Evolutionary conservation across 1,140 invertebrate species (phyloP), one percentile per base, ranked within the genome.

Genomic region (Drosophila jambulina): DNA sequence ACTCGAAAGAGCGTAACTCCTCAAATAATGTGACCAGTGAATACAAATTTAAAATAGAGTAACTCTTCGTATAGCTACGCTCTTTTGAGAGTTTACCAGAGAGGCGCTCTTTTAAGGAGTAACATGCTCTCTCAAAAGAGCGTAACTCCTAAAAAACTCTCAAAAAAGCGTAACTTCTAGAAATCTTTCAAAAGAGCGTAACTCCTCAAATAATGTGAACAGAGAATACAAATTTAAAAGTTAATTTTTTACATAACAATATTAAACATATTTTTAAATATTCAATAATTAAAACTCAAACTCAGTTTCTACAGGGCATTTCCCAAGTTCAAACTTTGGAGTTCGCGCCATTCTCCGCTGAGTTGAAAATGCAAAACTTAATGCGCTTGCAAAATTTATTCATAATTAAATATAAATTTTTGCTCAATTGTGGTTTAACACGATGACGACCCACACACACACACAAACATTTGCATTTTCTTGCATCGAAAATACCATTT

Each of bases 331-430:
- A 43, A 6, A 13, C 17, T 32, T 25, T 1, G 17, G 10, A 8
- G 1, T 21, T 42, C 29, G 15, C n/a, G 5, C 42, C 21, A 45
- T 58, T 60, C 12, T 57, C 15, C 8, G 83, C 77, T 83, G 80
- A 83, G 80, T 77, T 88, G 85, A 58, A 81, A 88, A 88, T 85
- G 83, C 80, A 76, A 79, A 90, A 82, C 78, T 85, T 85, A 82
- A 82, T 85, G 81, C 75, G 85, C 75, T 90, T 79, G 85, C 85
- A 81, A 84, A 88, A 88, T 90, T 79, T 90, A 88, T 88, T 90
- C 85, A 88, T 88, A 90, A 88, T 88, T 90, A 88, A 88, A 85
- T 88, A 88, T 88, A 85, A 90, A 90, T 88, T 88, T 88, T 85
- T 90, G 85, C 81, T 76, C 85, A 75, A 77, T 88, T 88, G 85